These are phyloP conservation scores for Falco punctatus DNA, from an alignment of 2,113 vertebrate genomes.

Conservation along the genomic window DNA sequence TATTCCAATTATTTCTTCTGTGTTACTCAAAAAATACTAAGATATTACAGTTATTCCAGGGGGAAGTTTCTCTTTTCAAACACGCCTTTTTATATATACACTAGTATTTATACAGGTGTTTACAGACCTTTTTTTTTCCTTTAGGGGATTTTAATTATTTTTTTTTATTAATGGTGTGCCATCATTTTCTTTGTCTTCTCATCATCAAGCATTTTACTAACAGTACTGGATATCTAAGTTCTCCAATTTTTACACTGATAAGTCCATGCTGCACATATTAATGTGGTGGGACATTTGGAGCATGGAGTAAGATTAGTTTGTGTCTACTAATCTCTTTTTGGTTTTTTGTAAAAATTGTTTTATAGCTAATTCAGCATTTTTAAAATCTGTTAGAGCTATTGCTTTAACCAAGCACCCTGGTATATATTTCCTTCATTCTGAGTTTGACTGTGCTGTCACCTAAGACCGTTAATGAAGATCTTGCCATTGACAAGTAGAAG, in stretches of 20 bases:
- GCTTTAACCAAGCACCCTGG: neutral
- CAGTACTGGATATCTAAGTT: neutral
- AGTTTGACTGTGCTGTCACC: neutral
- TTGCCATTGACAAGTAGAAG: neutral
- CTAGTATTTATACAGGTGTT: neutral
- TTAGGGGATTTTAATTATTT: neutral
- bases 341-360: neutral
- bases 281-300: neutral
- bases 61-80: neutral
- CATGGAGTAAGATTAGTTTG: neutral
- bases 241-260: neutral
- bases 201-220: neutral
- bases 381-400: neutral
- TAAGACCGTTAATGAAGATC: neutral
- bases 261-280: neutral
- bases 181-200: neutral
- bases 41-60: neutral
- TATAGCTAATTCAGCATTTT: neutral
- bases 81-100: neutral
- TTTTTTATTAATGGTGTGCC: neutral
- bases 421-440: neutral
- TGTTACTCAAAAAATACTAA: neutral
- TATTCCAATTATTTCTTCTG: neutral
- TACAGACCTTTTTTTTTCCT: neutral
- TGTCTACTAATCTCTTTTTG: neutral